Base-by-base conservation (phyloP, 2,888 invertebrate species). In the Piscicola geometra region DNA sequence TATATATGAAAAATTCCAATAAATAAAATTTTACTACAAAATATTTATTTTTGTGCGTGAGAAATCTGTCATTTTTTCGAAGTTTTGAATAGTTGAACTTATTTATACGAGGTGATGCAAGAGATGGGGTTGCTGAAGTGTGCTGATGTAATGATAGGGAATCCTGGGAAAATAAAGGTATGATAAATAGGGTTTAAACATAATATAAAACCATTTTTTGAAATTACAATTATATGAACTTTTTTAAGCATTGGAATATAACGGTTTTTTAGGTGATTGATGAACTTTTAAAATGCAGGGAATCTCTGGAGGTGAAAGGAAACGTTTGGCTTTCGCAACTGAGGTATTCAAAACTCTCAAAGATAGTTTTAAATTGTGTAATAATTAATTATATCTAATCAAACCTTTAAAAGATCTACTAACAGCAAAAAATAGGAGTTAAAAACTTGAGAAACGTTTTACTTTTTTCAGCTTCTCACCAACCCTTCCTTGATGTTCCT, bases 251-350 rank as follows among this genome's bases (percentile, higher is more conserved):
- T n/a, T n/a, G n/a, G n/a, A n/a, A n/a, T n/a, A n/a, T n/a, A n/a
- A n/a, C n/a, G n/a, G n/a, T n/a, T n/a, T n/a, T n/a, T n/a, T n/a
- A n/a, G n/a, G n/a, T n/a, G n/a, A n/a, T n/a, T n/a, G n/a, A n/a
- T n/a, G n/a, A n/a, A n/a, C n/a, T n/a, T n/a, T n/a, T n/a, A n/a
- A n/a, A n/a, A 9, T 41, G 5, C 25, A 56, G 87, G 95, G 96
- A 0, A 91, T 97, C 77, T 96, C 95, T 0, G 98, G 98, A 0
- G 98, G 98, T 0, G 98, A 98, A 87, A 92, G 92, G 89, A 96
- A 96, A 85, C 88, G 97, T 76, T 87, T 98, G 18, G 92, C 96
- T 0, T 96, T 99, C 84, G 98, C 97, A 28, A 92, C 94, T n/a
- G 98, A 98, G 87, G 91, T 91, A 85, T 56, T 56, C 5, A 18